A percentile compares a stretch with the other conserved stretches of the same genome.
phyloP scores from a whole-genome alignment of 2,113 vertebrate species.

The Tricholaema leucomelas region DNA sequence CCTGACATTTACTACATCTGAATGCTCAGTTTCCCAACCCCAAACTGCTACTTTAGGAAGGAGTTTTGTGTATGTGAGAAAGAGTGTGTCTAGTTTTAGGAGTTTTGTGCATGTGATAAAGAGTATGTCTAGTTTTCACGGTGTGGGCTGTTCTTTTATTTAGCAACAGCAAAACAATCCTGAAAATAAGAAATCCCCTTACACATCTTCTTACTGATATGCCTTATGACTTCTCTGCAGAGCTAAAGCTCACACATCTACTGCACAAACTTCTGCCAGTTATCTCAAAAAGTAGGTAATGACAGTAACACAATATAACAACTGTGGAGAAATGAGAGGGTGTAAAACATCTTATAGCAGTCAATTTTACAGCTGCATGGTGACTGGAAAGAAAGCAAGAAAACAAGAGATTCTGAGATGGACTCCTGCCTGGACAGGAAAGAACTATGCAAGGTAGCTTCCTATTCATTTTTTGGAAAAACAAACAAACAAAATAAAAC shows the following conservation, averaged over 20 bases:
- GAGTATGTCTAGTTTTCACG: too few relatives aligned
- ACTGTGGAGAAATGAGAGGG: background rate
- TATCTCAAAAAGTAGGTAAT: background rate
- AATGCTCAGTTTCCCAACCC: background rate
- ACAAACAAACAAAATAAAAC: too few relatives aligned
- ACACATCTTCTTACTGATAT: background rate
- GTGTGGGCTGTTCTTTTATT: background rate
- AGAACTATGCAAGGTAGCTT: background rate
- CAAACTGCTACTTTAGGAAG: background rate
- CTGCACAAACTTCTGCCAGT: background rate
- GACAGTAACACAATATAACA: background rate
- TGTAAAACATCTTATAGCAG: background rate
- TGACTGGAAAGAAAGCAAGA: background rate
- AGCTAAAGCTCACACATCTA: background rate
- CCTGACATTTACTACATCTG: background rate
- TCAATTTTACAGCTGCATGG: background rate
- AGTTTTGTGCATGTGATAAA: background rate
- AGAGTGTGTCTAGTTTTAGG: background rate
- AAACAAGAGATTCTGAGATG: background rate
- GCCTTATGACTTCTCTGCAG: background rate
- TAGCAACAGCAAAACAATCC: background rate
- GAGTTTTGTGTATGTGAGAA: background rate
- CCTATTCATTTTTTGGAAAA: background rate
- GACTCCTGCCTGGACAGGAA: background rate
- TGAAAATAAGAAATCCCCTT: background rate